Conservation (phyloP, 2,113 vertebrate species). For the Bufo bufo region DNA sequence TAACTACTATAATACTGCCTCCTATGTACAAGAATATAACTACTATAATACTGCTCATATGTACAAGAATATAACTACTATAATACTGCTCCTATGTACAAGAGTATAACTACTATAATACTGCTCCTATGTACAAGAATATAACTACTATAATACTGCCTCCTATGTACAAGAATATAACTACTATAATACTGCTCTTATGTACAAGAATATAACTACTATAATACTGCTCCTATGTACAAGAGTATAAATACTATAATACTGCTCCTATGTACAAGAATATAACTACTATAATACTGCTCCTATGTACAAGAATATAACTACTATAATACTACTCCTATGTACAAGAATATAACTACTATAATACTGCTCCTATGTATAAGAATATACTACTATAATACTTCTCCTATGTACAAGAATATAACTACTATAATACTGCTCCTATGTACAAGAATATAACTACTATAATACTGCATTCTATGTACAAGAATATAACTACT, state of each 20-base stretch:
- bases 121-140: too few relatives aligned
- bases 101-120: too few relatives aligned
- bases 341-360: conserved; percentile 7
- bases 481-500: conserved; percentile 6
- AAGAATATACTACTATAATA: conserved; percentile 4
- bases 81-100: neutral
- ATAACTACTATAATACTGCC: too few relatives aligned
- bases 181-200: too few relatives aligned
- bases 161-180: too few relatives aligned
- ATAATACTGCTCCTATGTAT: too few relatives aligned
- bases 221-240: too few relatives aligned
- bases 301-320: conserved; percentile 6
- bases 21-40: too few relatives aligned
- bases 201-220: too few relatives aligned
- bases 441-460: conserved; percentile 10
- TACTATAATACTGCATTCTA: neutral
- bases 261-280: neutral
- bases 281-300: neutral
- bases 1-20: neutral
- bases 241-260: neutral
- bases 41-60: too few relatives aligned
- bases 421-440: conserved; percentile 3
- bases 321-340: neutral
- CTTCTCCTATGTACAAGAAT: neutral
- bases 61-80: neutral